phyloP scores from a whole-genome alignment of 1,140 invertebrate species.

The Platorchestia sp. region DNA sequence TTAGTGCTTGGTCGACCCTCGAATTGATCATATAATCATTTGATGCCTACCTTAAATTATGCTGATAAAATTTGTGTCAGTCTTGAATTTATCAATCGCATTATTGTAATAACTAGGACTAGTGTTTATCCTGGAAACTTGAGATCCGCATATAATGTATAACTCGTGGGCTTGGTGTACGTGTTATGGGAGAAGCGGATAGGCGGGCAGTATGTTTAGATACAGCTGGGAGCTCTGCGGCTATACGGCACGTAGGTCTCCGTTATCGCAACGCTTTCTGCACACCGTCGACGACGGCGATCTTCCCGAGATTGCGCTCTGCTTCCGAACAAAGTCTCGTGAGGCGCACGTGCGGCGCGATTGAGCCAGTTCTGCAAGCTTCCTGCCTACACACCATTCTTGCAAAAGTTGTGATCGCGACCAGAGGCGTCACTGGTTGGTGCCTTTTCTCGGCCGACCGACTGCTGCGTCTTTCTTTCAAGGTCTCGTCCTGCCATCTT shows the following conservation, averaged over 20 bases:
- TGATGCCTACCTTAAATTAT: no score
- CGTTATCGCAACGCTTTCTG: slow-evolving; percentile 19
- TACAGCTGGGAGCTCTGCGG: background rate
- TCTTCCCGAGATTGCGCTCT: slow-evolving; percentile 20
- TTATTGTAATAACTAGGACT: no score
- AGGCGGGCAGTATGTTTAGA: background rate
- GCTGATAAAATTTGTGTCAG: no score
- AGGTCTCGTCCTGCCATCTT: background rate
- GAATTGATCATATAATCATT: no score
- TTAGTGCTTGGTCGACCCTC: no score
- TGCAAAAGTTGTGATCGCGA: background rate
- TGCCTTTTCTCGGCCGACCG: background rate
- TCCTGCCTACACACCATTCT: background rate
- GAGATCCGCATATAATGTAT: no score
- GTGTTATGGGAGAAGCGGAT: background rate
- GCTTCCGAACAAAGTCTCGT: slow-evolving; percentile 1
- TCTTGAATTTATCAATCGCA: no score
- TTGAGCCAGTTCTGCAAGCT: background rate
- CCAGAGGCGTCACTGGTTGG: background rate
- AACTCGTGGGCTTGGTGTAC: no score
- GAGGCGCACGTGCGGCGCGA: background rate
- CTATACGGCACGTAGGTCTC: background rate
- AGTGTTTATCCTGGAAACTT: no score
- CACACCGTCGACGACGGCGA: background rate
- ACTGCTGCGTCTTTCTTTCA: background rate